phyloP scores from a whole-genome alignment of 53 echinoderm and acorn worm genomes.

The Henricia sp. region DNA sequence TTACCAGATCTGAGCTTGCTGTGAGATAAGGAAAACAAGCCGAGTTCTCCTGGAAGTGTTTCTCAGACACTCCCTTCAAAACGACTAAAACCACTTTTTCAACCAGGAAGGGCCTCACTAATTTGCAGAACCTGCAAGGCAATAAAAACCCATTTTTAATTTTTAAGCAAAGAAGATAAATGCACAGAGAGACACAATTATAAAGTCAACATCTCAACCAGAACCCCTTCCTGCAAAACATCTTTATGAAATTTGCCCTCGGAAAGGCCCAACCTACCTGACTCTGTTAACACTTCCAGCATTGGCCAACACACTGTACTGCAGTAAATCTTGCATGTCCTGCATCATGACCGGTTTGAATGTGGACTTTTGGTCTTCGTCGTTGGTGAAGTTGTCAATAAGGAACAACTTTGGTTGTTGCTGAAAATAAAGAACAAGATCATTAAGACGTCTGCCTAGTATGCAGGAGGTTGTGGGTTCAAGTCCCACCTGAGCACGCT shows the following conservation, averaged over 20 bases:
- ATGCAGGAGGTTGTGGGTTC: too few relatives aligned
- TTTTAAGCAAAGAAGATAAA: too few relatives aligned
- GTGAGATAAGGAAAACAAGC: conserved; percentile 71
- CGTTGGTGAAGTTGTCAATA: conserved; percentile 22
- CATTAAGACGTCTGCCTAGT: too few relatives aligned
- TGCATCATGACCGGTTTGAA: conserved; percentile 16
- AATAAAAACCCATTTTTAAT: too few relatives aligned
- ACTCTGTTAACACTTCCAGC: conserved; percentile 11
- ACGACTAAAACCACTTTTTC: conserved; percentile 73
- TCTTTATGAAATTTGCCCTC: not conserved
- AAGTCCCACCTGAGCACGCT: too few relatives aligned
- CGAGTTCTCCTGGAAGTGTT: conserved; percentile 43
- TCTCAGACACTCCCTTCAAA: conserved; percentile 73
- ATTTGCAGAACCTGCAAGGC: conserved; percentile 78
- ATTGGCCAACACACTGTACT: conserved; percentile 27
- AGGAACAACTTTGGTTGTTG: conserved; percentile 62
- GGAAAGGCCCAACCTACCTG: conserved; percentile 30
- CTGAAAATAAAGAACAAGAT: conserved; percentile 28
- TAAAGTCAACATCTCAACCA: too few relatives aligned
- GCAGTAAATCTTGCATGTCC: conserved; percentile 53
- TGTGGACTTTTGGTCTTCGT: not conserved
- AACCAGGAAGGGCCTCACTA: conserved; percentile 58
- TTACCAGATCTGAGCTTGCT: conserved; percentile 66
- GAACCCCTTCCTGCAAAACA: not conserved
- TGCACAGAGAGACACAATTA: too few relatives aligned